Base-by-base conservation (phyloP, 2,888 invertebrate genomes). In the Caenorhabditis sp. region DNA sequence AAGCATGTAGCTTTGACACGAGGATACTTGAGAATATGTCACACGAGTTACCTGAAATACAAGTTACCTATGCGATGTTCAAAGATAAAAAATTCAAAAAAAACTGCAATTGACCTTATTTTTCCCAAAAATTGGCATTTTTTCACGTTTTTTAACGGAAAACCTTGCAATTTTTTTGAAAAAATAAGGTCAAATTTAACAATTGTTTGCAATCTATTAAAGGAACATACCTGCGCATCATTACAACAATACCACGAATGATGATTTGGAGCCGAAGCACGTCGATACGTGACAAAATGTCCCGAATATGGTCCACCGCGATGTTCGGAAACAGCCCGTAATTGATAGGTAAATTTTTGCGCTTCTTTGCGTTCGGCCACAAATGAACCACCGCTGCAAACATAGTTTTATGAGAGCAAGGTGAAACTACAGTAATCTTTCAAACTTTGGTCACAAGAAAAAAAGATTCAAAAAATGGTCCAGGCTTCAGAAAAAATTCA, bases 211-310 rank as follows among this genome's bases (percentile, higher is more conserved):
- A n/a, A n/a, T n/a, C n/a, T n/a, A n/a, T n/a, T n/a, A n/a, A n/a
- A n/a, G n/a, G 23, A 12, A 26, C 93, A 92, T 12, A 96, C 94
- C 75, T 92, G 91, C 2, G 93, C 92, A 89, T 95, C 95, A 0
- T 94, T 94, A 0, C 93, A 93, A 88, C 92, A 93, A 89, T 92
- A 93, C 95, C 95, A 95, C 76, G 92, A 93, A 88, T 80, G 73
- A 31, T 65, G 73, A 68, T 78, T 71, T 2, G 71, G 66, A 1
- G 66, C 62, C 1, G 73, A 31, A 88, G 89, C 88, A 37, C 94
- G 91, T 71, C 96, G 91, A 89, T 95, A 96, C 57, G 95, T 95
- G 72, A 95, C 93, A 90, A 95, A 97, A 91, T 97, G 97, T 1
- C 97, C 97, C 58, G 93, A 93, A 88, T 93, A 92, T 12, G 93